phyloP scores from a whole-genome alignment of 2,113 vertebrate genomes.

The Deroptyus accipitrinus region DNA sequence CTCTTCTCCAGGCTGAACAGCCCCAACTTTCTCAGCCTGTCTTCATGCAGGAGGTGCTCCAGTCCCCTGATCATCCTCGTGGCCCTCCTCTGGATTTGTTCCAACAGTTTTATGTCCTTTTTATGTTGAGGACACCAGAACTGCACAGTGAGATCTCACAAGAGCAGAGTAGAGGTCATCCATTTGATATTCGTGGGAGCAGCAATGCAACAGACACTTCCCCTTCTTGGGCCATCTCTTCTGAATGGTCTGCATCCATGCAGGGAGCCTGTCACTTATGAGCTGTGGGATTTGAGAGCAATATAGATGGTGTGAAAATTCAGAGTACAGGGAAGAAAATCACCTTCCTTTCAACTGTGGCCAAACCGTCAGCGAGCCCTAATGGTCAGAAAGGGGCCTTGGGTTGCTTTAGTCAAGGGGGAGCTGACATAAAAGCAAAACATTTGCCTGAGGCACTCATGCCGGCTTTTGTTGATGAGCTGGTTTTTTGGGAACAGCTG shows the following conservation, averaged over 20 bases:
- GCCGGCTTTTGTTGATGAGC: neutral
- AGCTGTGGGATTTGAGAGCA: neutral
- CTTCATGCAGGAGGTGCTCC: too few species aligned
- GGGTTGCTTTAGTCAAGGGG: neutral
- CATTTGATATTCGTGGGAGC: neutral
- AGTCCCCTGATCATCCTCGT: too few species aligned
- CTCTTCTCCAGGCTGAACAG: too few species aligned
- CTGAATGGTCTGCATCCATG: neutral
- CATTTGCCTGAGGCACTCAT: neutral
- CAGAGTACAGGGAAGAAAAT: neutral
- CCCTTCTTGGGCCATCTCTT: neutral
- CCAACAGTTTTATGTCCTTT: too few species aligned
- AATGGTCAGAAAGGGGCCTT: neutral
- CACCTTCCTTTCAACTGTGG: neutral
- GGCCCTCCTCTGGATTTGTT: too few species aligned
- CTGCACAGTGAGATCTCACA: too few species aligned
- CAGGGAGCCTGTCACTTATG: neutral
- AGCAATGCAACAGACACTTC: neutral
- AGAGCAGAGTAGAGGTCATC: neutral
- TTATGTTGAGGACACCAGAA: too few species aligned
- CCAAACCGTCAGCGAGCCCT: neutral
- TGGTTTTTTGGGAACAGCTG: slow-evolving; percentile 29
- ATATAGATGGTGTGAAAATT: neutral
- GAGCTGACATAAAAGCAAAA: neutral
- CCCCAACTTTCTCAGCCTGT: too few species aligned